Evolutionary conservation across 1,140 invertebrate genomes (phyloP), one percentile per base, ranked within the genome.

Genomic region (Delia radicum): DNA sequence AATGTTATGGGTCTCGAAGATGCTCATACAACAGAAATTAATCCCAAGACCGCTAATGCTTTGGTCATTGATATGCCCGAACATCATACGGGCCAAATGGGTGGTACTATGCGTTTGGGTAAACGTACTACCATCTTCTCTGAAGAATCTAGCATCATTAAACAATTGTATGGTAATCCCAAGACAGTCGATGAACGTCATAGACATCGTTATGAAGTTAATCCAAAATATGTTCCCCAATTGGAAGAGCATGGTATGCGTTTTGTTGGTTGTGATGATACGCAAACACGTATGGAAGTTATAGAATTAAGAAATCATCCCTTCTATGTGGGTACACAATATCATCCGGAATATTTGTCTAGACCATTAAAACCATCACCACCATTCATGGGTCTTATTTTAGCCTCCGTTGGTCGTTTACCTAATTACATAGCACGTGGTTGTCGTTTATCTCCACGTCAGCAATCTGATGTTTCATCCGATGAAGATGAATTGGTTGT

Each of bases 21-120:
- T 81, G 97, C 97, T 0, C 93, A 98, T 82, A 94, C 93, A 12
- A 95, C 94, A 1, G 98, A 99, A 89, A 92, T 96, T 28, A 89
- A 94, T 80, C 89, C 91, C 0, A 86, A 93, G 3, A 92, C 94
- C 21, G 87, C 87, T 26, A 84, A 94, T 84, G 93, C 94, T 26
- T 87, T 99, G 29, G 94, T 99, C 1, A 97, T 99, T 76, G 97
- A 99, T 79, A 99, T 99, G 98, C 97, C 97, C 0, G 98, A 99
- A 89, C 96, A 99, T 86, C 95, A 97, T 87, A 90, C 91, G 5
- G 96, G 95, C 1, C 89, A 94, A 77, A 93, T 98, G 89, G 98
- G 98, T 5, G 98, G 97, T 26, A 99, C 98, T 0, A 99, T 99
- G 98, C 89, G 98, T 76, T 88, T 99, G 10, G 98, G 98, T 12